Evolutionary conservation across 2,888 invertebrate genomes (phyloP).

Genomic region (Trissolcus japonicus): DNA sequence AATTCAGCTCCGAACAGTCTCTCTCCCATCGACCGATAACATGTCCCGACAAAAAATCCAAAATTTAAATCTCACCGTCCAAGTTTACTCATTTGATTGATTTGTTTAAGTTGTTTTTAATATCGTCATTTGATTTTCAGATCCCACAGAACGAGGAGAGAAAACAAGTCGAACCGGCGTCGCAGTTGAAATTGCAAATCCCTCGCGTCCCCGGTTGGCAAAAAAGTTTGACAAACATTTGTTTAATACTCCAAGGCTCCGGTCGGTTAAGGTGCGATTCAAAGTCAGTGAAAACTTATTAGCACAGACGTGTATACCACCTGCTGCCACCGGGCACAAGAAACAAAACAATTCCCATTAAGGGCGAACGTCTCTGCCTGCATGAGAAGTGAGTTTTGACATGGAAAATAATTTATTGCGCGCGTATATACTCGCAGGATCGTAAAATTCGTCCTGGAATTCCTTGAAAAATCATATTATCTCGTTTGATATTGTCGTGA

Average conservation of each 20-base stretch:
- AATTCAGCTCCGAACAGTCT: constrained; percentile 17
- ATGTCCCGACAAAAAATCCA: no score
- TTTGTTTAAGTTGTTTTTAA: not conserved
- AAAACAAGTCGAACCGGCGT: no score
- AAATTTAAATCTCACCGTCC: no score
- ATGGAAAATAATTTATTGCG: not conserved
- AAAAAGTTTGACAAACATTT: not conserved
- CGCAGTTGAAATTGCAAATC: not conserved
- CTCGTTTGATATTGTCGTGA: no score
- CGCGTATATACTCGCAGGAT: not conserved
- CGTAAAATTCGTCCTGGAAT: constrained; percentile 1
- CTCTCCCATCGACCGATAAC: no score
- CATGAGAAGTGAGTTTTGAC: constrained; percentile 3
- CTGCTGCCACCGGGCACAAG: constrained; percentile 3
- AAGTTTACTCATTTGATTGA: no score
- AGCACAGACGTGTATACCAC: constrained; percentile 7
- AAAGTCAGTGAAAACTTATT: constrained; percentile 5
- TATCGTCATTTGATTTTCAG: not conserved
- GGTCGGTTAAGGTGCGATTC: not conserved
- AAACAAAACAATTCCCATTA: constrained; percentile 13
- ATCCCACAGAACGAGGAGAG: not conserved
- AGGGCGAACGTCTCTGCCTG: not conserved
- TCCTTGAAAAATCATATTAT: not conserved
- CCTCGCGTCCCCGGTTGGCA: not conserved
- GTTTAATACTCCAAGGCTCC: not conserved